These are phyloP conservation scores for Tortrix viridana DNA, from an alignment of 2,888 invertebrate genomes.

Conservation along the genomic window DNA sequence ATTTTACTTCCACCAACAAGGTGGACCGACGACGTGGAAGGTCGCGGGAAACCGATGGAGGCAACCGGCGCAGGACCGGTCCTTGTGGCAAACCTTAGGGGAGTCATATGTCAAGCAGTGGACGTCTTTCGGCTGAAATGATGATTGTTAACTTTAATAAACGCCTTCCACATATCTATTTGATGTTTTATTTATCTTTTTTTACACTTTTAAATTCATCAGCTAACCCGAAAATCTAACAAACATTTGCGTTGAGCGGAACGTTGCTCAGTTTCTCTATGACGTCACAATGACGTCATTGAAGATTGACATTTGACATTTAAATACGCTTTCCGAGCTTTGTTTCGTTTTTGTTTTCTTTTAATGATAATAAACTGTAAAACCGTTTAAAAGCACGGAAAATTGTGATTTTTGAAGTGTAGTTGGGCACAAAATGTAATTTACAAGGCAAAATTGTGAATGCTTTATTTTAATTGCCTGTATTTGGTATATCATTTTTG, in stretches of 20 bases:
- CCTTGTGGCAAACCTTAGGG: too few species aligned
- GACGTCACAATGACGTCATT: constrained; percentile 76
- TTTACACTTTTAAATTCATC: too few species aligned
- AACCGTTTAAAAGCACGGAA: constrained; percentile 36
- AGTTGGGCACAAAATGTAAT: constrained; percentile 9
- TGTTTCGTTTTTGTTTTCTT: constrained; percentile 46
- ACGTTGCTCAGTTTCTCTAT: constrained; percentile 39
- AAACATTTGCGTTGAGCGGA: constrained; percentile 38
- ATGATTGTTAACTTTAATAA: too few species aligned
- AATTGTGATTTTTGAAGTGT: constrained; percentile 4
- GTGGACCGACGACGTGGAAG: too few species aligned
- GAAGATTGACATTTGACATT: constrained; percentile 56
- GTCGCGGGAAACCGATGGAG: too few species aligned
- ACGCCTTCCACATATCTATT: too few species aligned
- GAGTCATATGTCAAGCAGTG: too few species aligned
- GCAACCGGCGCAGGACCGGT: too few species aligned
- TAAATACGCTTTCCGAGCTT: constrained; percentile 43
- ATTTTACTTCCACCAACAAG: too few species aligned
- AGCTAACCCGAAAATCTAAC: neutral
- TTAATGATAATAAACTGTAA: constrained; percentile 57
- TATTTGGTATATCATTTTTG: constrained; percentile 37
- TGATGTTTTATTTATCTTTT: too few species aligned
- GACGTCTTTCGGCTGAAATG: too few species aligned
- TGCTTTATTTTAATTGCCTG: constrained; percentile 2
- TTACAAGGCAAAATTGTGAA: neutral